A percentile compares a stretch with the other conserved stretches of the same genome.
phyloP scores from a whole-genome alignment of 2,888 invertebrate genomes.

The Endomychus coccineus region DNA sequence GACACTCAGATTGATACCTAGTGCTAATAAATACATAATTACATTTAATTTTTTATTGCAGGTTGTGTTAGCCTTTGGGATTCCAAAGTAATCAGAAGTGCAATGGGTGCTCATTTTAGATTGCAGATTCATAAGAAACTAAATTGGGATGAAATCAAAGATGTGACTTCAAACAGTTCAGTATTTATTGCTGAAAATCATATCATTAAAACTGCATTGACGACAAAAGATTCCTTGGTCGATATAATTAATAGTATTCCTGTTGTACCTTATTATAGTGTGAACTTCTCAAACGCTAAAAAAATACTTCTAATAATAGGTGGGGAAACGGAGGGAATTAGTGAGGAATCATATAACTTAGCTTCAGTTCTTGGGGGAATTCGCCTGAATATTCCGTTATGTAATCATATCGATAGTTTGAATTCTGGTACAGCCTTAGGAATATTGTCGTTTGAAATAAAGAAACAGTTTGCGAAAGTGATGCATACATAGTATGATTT shows the following conservation, averaged over 20 bases:
- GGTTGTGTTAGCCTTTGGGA: constrained; percentile 90
- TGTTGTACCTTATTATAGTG: constrained; percentile 55
- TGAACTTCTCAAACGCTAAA: constrained; percentile 48
- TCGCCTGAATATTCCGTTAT: constrained; percentile 72
- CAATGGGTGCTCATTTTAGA: constrained; percentile 79
- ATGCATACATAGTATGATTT: too few species aligned
- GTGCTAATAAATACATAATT: background rate
- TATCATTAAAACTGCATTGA: constrained; percentile 20
- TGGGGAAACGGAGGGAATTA: constrained; percentile 86
- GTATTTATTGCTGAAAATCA: constrained; percentile 66
- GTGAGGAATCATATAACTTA: constrained; percentile 60
- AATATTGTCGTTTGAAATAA: constrained; percentile 77
- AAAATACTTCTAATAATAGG: constrained; percentile 70
- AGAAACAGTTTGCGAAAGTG: too few species aligned
- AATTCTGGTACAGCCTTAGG: constrained; percentile 79
- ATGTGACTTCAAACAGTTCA: constrained; percentile 46
- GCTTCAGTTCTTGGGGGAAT: constrained; percentile 52
- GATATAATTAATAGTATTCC: constrained; percentile 42
- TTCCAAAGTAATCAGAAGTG: constrained; percentile 76
- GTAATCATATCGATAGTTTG: constrained; percentile 70
- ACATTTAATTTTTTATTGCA: constrained; percentile 31
- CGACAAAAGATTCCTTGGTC: constrained; percentile 9
- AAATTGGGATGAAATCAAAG: constrained; percentile 56
- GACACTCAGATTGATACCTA: too few species aligned
- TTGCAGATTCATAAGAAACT: constrained; percentile 59